Conservation (phyloP, 2,888 invertebrate genomes). For the Orchesellides sinensis region DNA sequence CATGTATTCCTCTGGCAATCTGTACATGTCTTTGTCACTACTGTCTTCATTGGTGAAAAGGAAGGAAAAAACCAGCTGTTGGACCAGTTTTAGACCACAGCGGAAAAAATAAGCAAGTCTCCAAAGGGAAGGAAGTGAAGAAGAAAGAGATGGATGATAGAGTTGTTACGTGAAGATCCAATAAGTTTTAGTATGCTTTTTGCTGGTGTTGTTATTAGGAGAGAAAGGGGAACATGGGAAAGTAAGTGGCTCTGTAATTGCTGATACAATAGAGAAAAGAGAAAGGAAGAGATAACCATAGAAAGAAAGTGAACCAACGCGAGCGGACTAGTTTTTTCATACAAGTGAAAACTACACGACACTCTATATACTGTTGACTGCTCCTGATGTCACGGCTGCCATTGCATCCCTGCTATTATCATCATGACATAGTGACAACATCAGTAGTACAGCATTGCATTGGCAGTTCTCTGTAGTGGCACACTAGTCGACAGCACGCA, state of each 20-base stretch:
- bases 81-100: too few species aligned
- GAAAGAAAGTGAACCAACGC: conserved; percentile 10
- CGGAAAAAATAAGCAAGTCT: conserved; percentile 40
- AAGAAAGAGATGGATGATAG: conserved; percentile 65
- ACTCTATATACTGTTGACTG: background rate
- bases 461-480: too few species aligned
- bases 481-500: background rate
- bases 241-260: conserved; percentile 64
- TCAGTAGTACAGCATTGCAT: conserved; percentile 24
- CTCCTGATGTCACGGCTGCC: background rate
- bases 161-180: conserved; percentile 59
- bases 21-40: conserved; percentile 52
- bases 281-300: conserved; percentile 5
- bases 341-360: background rate
- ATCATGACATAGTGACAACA: conserved; percentile 57
- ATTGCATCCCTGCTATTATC: conserved; percentile 13
- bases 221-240: too few species aligned
- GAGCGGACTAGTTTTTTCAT: background rate
- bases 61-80: conserved; percentile 14
- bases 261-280: conserved; percentile 58
- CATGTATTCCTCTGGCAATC: conserved; percentile 56
- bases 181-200: conserved; percentile 56
- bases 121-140: conserved; percentile 57
- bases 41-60: conserved; percentile 5
- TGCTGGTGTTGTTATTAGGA: too few species aligned